Evolutionary conservation across 2,113 vertebrate species (phyloP).

Genomic region (Phaethon lepturus): DNA sequence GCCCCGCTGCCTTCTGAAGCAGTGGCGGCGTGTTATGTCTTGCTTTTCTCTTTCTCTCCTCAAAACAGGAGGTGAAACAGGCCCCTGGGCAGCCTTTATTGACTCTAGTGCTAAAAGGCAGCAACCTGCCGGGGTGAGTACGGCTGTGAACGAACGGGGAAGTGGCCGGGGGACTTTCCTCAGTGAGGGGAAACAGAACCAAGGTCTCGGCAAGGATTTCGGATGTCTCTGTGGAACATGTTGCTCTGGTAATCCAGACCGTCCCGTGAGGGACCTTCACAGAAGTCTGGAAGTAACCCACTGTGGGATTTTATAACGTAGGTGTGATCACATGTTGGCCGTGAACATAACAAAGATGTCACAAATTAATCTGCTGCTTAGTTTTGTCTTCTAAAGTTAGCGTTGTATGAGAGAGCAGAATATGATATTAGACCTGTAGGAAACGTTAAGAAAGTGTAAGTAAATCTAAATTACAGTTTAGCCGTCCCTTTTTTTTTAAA

Average conservation of each 20-base stretch:
- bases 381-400: neutral
- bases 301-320: neutral
- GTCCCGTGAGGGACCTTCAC: neutral
- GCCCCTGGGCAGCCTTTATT: neutral
- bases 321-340: neutral
- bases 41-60: neutral
- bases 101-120: neutral
- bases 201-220: accelerated
- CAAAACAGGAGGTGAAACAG: neutral
- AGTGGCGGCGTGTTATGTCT: accelerated
- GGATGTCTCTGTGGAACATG: accelerated
- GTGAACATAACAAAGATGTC: neutral
- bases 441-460: neutral
- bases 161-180: neutral
- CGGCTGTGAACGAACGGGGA: neutral
- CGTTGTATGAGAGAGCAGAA: neutral
- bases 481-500: neutral
- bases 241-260: neutral
- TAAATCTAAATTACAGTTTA: neutral
- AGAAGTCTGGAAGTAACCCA: neutral
- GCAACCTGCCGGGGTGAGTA: neutral
- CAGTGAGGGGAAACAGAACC: neutral
- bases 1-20: neutral
- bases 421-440: neutral
- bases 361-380: neutral